Conservation (phyloP, 2,113 vertebrate genomes). For the Oenanthe oenanthe region DNA sequence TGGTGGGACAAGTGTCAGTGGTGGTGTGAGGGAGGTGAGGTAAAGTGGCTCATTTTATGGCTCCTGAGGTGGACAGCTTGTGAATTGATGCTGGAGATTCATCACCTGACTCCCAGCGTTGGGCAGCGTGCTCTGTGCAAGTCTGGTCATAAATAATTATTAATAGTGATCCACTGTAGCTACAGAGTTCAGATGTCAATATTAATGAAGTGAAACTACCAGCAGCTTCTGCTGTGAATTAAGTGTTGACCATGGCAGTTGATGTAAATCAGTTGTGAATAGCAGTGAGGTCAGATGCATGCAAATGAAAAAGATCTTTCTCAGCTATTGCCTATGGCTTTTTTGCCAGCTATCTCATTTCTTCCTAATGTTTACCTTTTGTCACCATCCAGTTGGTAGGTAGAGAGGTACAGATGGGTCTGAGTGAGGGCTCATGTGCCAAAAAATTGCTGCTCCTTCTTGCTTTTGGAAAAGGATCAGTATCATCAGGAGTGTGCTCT, state of each 20-base stretch:
- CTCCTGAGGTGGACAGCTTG: not conserved
- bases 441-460: not conserved
- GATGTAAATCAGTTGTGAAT: conserved; percentile 34
- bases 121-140: not conserved
- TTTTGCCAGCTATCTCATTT: not conserved
- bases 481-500: not conserved
- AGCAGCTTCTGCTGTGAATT: conserved; percentile 13
- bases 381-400: not conserved
- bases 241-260: not conserved
- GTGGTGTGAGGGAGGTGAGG: not conserved
- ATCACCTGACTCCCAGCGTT: not conserved
- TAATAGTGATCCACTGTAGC: conserved; percentile 7
- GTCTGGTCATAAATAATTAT: conserved; percentile 19
- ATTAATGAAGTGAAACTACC: conserved; percentile 49
- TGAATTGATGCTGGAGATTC: not conserved
- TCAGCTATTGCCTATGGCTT: not conserved
- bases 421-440: not conserved
- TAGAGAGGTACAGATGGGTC: not conserved
- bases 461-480: not conserved
- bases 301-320: conserved; percentile 11
- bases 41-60: rapidly evolving
- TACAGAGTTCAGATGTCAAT: not conserved
- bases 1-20: not conserved
- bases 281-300: not conserved
- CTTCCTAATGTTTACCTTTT: not conserved